A percentile compares a stretch with the other conserved stretches of the same genome.
phyloP scores from a whole-genome alignment of 35 echinoderm and acorn worm genomes.

The Amphiura filiformis region DNA sequence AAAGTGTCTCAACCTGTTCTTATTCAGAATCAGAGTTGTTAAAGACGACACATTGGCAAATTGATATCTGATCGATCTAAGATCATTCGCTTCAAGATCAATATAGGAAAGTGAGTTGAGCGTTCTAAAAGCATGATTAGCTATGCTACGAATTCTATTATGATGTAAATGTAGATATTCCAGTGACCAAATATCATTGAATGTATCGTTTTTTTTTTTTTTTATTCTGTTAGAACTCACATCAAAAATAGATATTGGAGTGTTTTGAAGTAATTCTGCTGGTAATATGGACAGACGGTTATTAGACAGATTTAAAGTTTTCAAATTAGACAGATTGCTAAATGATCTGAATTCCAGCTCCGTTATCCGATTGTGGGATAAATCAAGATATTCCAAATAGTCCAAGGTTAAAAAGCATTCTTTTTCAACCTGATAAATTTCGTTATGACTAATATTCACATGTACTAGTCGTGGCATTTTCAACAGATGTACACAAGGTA shows the following conservation, averaged over 20 bases:
- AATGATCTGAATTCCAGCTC: slow-evolving; percentile 16
- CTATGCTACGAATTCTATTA: slow-evolving; percentile 14
- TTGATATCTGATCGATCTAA: neutral
- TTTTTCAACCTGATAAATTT: slow-evolving; percentile 21
- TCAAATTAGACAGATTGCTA: slow-evolving; percentile 1
- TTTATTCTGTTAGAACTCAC: slow-evolving; percentile 23
- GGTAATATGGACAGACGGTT: slow-evolving; percentile 15
- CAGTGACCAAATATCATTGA: slow-evolving; percentile 11
- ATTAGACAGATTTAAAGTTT: slow-evolving; percentile 9
- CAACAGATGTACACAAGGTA: slow-evolving; percentile 30
- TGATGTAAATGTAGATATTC: neutral
- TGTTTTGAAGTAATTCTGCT: neutral
- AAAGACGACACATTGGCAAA: slow-evolving; percentile 37
- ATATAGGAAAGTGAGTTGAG: neutral
- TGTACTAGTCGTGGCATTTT: slow-evolving; percentile 10
- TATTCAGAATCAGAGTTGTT: slow-evolving; percentile 17
- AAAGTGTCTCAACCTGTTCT: slow-evolving; percentile 27
- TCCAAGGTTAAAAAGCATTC: slow-evolving; percentile 28
- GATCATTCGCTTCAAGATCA: slow-evolving; percentile 29
- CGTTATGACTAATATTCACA: slow-evolving; percentile 43
- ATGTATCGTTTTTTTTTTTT: slow-evolving; percentile 8
- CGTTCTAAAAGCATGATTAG: neutral
- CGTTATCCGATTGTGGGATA: slow-evolving; percentile 27
- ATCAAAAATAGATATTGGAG: slow-evolving; percentile 8
- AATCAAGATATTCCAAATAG: slow-evolving; percentile 2